Conservation (phyloP, 2,113 vertebrate genomes). For the Spheniscus mendiculus region DNA sequence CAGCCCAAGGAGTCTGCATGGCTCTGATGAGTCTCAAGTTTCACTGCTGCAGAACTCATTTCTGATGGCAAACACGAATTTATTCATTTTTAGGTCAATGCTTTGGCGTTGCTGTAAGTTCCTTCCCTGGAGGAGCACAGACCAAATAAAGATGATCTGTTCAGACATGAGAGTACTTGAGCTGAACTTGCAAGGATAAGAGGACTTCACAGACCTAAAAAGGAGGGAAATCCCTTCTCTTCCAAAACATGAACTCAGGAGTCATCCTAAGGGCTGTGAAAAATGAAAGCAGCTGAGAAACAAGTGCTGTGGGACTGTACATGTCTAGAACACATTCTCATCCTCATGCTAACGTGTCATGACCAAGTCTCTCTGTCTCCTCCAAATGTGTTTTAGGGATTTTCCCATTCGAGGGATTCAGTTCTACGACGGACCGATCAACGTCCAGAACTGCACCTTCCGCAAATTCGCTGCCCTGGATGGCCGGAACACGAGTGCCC, state of each 20-base stretch:
- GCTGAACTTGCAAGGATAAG: slow-evolving; percentile 5
- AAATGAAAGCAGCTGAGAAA: neutral
- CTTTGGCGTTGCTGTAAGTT: neutral
- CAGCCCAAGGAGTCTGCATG: neutral
- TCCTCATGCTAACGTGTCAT: neutral
- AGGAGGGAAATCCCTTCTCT: slow-evolving; percentile 2
- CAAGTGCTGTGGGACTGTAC: neutral
- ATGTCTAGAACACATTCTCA: neutral
- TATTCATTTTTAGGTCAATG: slow-evolving; percentile 17
- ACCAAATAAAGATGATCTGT: slow-evolving; percentile 26
- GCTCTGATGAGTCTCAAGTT: slow-evolving; percentile 24
- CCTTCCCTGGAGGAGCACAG: slow-evolving; percentile 3
- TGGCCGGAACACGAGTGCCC: slow-evolving; percentile 91
- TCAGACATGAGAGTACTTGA: neutral
- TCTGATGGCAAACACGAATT: neutral
- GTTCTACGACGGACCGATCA: slow-evolving; percentile 95
- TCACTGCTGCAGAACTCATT: slow-evolving; percentile 35
- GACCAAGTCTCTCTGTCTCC: neutral
- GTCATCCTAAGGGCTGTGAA: neutral
- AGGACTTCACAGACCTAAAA: neutral
- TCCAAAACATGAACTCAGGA: neutral
- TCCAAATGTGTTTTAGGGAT: slow-evolving; percentile 72
- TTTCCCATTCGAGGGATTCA: slow-evolving; percentile 95
- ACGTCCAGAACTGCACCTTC: slow-evolving; percentile 94
- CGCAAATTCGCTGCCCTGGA: slow-evolving; percentile 89